Evolutionary conservation across 2,797 vertebrate species (phyloP).

Genomic region (Picus viridis): DNA sequence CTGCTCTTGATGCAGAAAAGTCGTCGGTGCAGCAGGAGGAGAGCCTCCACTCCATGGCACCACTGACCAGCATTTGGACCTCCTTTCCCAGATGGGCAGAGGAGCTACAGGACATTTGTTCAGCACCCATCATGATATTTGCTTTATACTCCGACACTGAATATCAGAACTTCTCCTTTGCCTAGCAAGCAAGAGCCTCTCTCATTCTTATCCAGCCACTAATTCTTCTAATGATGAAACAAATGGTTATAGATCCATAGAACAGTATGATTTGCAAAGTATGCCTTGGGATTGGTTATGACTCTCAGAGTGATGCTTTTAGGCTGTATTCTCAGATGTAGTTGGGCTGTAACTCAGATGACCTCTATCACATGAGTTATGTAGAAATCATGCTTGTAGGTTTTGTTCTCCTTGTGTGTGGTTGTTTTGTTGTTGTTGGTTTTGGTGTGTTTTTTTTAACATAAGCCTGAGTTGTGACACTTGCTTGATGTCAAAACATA

Average conservation of each 20-base stretch:
- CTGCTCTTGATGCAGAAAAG: background rate
- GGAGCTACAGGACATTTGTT: background rate
- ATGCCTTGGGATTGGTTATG: background rate
- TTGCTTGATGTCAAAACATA: background rate
- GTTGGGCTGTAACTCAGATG: background rate
- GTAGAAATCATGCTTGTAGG: background rate
- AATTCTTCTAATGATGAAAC: background rate
- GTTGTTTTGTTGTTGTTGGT: background rate
- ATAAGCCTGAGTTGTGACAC: background rate
- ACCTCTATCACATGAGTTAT: background rate
- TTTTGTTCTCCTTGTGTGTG: background rate
- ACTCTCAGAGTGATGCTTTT: background rate
- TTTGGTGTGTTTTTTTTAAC: background rate
- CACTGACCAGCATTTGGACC: fast-evolving
- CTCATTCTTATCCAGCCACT: background rate
- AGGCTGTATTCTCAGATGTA: background rate
- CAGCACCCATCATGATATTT: background rate
- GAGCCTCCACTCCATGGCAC: background rate
- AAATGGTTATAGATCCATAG: background rate
- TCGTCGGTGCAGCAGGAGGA: background rate
- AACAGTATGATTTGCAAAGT: background rate
- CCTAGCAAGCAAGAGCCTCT: background rate
- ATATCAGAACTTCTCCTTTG: background rate
- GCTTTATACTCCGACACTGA: background rate
- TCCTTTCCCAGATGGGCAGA: background rate